Base-by-base conservation (phyloP, 2,113 vertebrate genomes). In the Myotis yumanensis region DNA sequence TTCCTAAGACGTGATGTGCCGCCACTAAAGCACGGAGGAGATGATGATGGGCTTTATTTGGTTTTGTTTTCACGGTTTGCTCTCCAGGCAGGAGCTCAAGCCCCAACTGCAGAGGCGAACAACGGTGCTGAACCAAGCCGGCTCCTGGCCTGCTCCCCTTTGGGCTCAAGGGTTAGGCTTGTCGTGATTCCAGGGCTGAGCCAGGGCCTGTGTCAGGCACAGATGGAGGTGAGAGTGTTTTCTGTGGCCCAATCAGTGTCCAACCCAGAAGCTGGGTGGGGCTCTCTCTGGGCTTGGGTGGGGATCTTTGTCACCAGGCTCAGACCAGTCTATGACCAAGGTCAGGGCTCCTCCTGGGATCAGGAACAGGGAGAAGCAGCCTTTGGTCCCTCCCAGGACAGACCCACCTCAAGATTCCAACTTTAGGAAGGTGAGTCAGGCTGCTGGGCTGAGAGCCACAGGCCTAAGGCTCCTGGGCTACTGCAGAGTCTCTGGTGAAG, bases 241-340 rank as follows among this genome's bases (percentile, higher is more conserved):
- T 89, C 77, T 81, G 59, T 81, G 28, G 52, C 35, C 28, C 7
- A 1, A 40, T 35, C 28, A 23, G 37, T 35, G 68, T 77, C 72
- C 64, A 72, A 28, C 85, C 82, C 59, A 52, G 51, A 83, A 73
- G 30, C 40, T 35, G 83, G 80, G 88, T 64, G 69, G 37, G 75
- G 57, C 20, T 71, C 3, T 54, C 37, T 64, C 72, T 86, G 48
- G 76, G 77, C 57, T 52, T 94, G 52, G 25, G 71, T 83, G 80
- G 72, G 12, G 64, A 91, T n/a, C 69, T 95, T 92, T 43, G 71
- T 92, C 62, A 86, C 28, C 4, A 0, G 43, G 35, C 28, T 52
- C 57, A 75, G 93, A 37, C 37, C 43, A 82, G 68, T 87, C 80
- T 81, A 79, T 77, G 73, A 48, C 54, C 82, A 94, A 87, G 72